Conservation (phyloP, 2,113 vertebrate genomes). For the Cryptomyrus ogoouensis region DNA sequence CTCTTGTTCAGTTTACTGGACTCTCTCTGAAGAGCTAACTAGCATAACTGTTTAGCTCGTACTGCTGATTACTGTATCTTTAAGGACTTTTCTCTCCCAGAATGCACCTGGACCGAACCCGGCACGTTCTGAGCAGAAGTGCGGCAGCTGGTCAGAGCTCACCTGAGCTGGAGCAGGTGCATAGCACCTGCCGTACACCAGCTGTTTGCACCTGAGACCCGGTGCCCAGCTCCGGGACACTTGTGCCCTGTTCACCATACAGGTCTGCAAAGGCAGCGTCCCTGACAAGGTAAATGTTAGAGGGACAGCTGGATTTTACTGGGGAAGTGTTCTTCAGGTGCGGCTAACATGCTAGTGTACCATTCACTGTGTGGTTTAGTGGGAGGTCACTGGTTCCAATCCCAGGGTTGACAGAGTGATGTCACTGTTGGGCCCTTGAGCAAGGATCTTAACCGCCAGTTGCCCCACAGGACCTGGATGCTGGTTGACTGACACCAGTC, state of each 20-base stretch:
- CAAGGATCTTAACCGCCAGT: not conserved
- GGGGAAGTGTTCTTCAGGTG: not conserved
- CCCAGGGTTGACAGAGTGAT: not conserved
- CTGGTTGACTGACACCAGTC: not conserved
- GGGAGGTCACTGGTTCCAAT: not conserved
- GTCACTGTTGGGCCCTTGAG: not conserved
- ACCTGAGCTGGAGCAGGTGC: not conserved
- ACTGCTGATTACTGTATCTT: not conserved
- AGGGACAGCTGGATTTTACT: not conserved
- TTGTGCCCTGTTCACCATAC: not conserved
- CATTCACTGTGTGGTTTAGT: not conserved
- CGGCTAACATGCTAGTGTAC: not conserved
- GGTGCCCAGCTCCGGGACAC: not conserved
- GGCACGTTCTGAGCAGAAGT: not conserved
- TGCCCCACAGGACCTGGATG: not conserved
- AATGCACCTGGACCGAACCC: not conserved
- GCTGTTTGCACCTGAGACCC: not conserved
- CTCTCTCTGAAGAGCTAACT: not conserved
- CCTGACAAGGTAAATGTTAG: not conserved
- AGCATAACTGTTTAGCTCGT: not conserved
- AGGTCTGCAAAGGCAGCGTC: not conserved
- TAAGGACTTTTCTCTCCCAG: not conserved
- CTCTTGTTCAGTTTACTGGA: not conserved
- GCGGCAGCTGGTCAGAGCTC: not conserved
- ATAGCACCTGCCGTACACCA: not conserved